Base-by-base conservation (phyloP, 2,888 invertebrate genomes). In the Allygus modestus region DNA sequence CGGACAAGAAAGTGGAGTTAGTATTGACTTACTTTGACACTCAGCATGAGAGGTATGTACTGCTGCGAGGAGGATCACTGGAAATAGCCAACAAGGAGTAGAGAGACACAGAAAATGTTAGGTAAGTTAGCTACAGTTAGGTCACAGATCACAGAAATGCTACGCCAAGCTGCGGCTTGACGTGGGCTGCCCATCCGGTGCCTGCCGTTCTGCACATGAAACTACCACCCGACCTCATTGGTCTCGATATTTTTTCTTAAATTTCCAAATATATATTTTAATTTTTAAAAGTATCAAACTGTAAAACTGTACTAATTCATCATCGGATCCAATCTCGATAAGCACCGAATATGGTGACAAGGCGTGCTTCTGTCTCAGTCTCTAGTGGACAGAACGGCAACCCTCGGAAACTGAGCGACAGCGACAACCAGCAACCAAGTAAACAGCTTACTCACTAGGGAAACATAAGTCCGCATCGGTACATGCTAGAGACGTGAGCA, bases 11-110 rank as follows among this genome's bases (percentile, higher is more conserved):
- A 23, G 17, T 41, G n/a, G 37, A 71, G 71, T 41, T 71, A 41
- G 71, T 31, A 31, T 69, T 2, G 41, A 89, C 89, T 89, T 87
- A 89, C 89, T 89, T 87, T 89, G 89, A 85, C 89, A 89, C 88
- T 89, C 89, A 86, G 88, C 88, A 86, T 88, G 87, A 82, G 88
- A 87, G 82, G 88, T 86, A 81, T 87, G 87, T 71, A 88, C 88
- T 83, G 88, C 88, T 71, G 88, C 88, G 84, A 89, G 87, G 85
- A 89, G 86, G 85, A 89, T 87, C 84, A 88, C 89, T 89, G 89
- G 17, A 87, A 86, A 84, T 84, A 82, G 43, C 65, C 61, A 85
- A 83, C 79, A 81, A 51, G 69, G 69, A 43, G 46, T 41, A 28
- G 26, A 69, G 69, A 61, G 82, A 43, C 23, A 31, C 71, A 71